A percentile compares a stretch with the other conserved stretches of the same genome.
phyloP scores from a whole-genome alignment of 2,888 invertebrate genomes.

The Ptilodon capucinus region DNA sequence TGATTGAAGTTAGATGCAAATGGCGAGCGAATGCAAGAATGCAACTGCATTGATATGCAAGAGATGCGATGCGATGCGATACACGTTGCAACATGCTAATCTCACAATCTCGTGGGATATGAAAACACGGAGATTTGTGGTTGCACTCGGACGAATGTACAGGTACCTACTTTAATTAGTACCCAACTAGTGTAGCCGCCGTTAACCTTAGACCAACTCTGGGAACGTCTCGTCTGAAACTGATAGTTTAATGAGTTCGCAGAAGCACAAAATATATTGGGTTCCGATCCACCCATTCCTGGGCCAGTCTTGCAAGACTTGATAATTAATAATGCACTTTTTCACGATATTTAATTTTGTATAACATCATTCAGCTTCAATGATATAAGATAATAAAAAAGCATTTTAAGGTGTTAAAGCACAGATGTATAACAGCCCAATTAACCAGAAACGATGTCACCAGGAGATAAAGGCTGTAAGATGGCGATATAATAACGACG shows the following conservation, averaged over 20 bases:
- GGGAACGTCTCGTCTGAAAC: too few species aligned
- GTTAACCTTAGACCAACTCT: too few species aligned
- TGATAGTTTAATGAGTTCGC: too few species aligned
- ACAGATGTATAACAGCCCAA: neutral
- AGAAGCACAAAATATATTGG: too few species aligned
- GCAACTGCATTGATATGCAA: neutral
- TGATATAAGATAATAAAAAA: neutral
- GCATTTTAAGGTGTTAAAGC: neutral
- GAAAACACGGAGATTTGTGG: neutral
- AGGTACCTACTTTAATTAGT: neutral
- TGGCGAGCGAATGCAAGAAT: neutral
- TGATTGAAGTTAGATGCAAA: conserved; percentile 1
- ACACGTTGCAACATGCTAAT: neutral
- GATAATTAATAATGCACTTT: too few species aligned
- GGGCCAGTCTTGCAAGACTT: too few species aligned
- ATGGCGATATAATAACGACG: neutral
- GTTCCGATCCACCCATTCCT: too few species aligned
- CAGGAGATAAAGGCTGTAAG: neutral
- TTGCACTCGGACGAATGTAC: too few species aligned
- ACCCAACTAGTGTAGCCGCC: neutral
- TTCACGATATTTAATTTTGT: too few species aligned
- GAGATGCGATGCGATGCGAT: neutral
- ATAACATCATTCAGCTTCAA: too few species aligned
- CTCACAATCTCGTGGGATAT: neutral
- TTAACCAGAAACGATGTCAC: neutral